phyloP scores from a whole-genome alignment of 2,888 invertebrate genomes.

The Cenopis cana region DNA sequence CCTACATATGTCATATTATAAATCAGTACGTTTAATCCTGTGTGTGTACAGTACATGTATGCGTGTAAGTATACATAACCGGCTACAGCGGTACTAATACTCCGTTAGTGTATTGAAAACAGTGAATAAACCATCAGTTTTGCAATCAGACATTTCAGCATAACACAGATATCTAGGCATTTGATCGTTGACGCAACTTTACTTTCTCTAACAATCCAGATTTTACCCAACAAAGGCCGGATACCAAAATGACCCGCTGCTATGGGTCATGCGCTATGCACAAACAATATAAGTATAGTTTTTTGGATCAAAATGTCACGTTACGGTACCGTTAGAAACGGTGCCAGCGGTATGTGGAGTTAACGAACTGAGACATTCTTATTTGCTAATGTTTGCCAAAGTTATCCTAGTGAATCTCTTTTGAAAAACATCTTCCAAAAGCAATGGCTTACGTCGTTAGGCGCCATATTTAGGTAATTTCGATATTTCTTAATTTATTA shows the following conservation, averaged over 20 bases:
- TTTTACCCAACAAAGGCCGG: constrained; percentile 40
- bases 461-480: too few species aligned
- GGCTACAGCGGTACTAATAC: not conserved
- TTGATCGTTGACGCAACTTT: constrained; percentile 49
- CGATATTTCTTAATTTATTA: too few species aligned
- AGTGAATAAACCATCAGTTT: constrained; percentile 20
- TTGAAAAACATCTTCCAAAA: not conserved
- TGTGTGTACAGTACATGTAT: not conserved
- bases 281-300: constrained; percentile 14
- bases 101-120: not conserved
- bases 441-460: not conserved
- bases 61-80: not conserved
- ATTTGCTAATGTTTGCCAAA: constrained; percentile 1
- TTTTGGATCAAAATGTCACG: constrained; percentile 19
- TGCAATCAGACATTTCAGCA: constrained; percentile 36
- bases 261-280: constrained; percentile 20
- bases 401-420: not conserved
- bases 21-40: too few species aligned
- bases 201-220: constrained; percentile 52
- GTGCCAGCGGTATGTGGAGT: constrained; percentile 31
- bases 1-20: too few species aligned
- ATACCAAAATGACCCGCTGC: constrained; percentile 29
- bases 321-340: constrained; percentile 25
- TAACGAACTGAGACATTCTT: constrained; percentile 29
- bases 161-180: constrained; percentile 48